Base-by-base conservation (phyloP, 2,888 invertebrate species). In the Leucoptera coffeella region DNA sequence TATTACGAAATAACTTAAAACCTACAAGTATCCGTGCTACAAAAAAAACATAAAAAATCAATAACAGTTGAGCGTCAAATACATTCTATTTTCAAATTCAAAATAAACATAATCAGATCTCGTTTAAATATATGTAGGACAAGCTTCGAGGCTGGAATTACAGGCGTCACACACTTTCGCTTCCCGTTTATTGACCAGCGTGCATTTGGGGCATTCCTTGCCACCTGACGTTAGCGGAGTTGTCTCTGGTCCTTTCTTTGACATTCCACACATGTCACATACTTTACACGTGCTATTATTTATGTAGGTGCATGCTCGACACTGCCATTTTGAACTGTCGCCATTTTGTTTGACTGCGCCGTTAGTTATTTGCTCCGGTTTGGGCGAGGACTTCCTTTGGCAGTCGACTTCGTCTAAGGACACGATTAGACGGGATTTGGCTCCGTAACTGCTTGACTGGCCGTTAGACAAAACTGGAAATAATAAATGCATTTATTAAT, bases 231-330 rank as follows among this genome's bases (percentile, higher is more conserved):
- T 77, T 23, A 85, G 57, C 1, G 82, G 81, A 32, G 74, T 72
- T 13, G 75, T 67, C 39, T 78, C 78, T 4, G 77, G 73, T 1
- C 78, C 79, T 23, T 47, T 47, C 28, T 65, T 67, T 1, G 79
- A 80, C 44, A 83, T 85, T 12, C 80, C 77, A 40, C 86, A 86
- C 75, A 86, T 85, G 33, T 84, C 84, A 44, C 86, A 87, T 12
- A 82, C 80, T 8, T 73, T 72, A 12, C 51, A 49, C 0, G 44
- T 39, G 1, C 47, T 40, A 3, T 51, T 50, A 42, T 87, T 87
- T 9, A 81, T 47, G 46, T 72, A 86, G 0, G 87, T 87, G 50
- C 87, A 87, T 1, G 77, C 73, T 1, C 61, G 64, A 45, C 86
- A 87, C 33, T 78, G 74, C 87, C 86, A 87, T 32, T 61, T 69